Evolutionary conservation across 1,140 invertebrate genomes (phyloP), one percentile per base, ranked within the genome.

Genomic region (Macrotrachela quadricornifera): DNA sequence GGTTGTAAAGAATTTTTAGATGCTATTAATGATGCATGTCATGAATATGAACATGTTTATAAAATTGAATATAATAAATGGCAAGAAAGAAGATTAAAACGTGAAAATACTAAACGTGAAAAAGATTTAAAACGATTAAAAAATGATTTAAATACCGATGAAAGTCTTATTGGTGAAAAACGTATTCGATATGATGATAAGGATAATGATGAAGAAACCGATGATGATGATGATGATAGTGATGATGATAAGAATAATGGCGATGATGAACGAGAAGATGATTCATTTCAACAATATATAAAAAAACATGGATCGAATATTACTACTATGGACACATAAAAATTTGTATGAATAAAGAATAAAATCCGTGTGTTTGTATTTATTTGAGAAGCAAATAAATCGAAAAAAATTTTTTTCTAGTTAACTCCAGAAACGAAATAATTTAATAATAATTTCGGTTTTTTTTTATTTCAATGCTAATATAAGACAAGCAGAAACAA

Each of bases 1-100:
- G 74, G 74, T 14, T 57, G 74, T 10, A 61, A 68, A 38, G 61
- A 73, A 49, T 73, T 76, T 56, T 62, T 75, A 17, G 56, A 67
- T 37, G 59, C 64, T 17, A 60, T 75, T 40, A 64, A 64, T 59
- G 67, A 72, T 41, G 72, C 68, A 37, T 56, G 60, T 13, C 56
- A 59, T 15, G 74, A 76, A 59, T 76, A 74, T 67, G 50, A 52
- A 46, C 44, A 38, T 17, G 50, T 45, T 9, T 52, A 52, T 44
- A 53, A 47, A 14, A 30, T 38, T 13, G 51, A 53, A 17, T 53
- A 53, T 21, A 48, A 47, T n/a, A 53, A 53, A 43, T 36, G 46
- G 38, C 17, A 41, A 10, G 45, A 53, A 36, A 10, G 38, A 42
- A 40, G 46, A 47, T 16, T 41, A 44, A 15, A 42, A 10, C 46